Base-by-base conservation (phyloP, 2,797 vertebrate species). In the Tapera naevia region DNA sequence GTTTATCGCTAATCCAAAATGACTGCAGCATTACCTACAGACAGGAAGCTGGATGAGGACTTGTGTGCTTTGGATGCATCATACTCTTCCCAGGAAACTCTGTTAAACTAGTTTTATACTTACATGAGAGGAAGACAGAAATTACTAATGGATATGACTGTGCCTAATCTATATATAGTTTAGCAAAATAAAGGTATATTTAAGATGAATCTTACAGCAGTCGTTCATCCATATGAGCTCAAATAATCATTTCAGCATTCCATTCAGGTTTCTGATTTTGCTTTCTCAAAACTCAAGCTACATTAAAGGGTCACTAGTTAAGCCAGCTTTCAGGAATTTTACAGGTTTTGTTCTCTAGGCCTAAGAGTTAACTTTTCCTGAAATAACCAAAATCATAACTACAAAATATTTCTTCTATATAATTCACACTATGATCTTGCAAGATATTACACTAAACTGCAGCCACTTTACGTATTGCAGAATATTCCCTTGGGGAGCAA, bases 1-100 rank as follows among this genome's bases (percentile, higher is more conserved):
- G 32, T 98, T 98, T 97, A 98, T 97, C 97, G 91, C 96, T 98
- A 98, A 98, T 97, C 97, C 97, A 94, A 97, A 97, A 97, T 94
- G 98, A 97, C 97, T 97, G 95, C 93, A 98, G 96, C 89, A 91
- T 97, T 98, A 97, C 97, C 97, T 98, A 96, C 93, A 97, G 96
- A 97, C 97, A 97, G 97, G 97, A 98, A 98, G 93, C 96, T 97
- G 97, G 97, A 97, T 93, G 79, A 83, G 94, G 88, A 81, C 96
- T 96, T 98, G 97, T 97, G 67, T 97, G 96, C 85, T 97, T 98
- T 98, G 97, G 97, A 97, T 96, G 94, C 95, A 94, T 91, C 88
- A 15, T 33, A 51, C 80, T 96, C 97, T 97, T 97, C 96, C 95
- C 95, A 96, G 96, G 97, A 97, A 97, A 97, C 88, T 96, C 96